Evolutionary conservation across 2,888 invertebrate species (phyloP).

Genomic region (Cheilosia grossa): DNA sequence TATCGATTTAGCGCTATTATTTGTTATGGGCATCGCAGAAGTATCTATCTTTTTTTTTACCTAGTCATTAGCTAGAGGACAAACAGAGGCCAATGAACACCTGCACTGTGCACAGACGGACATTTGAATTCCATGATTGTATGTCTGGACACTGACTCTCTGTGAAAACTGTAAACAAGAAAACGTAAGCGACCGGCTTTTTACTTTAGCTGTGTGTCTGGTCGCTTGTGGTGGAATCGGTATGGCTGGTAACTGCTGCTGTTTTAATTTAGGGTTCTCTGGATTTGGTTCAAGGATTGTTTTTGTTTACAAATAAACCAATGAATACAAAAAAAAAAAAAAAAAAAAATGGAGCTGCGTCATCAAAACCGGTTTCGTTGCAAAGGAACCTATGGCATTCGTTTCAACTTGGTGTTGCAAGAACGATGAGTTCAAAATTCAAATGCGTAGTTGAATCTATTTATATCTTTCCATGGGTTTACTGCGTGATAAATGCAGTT

Average conservation of each 20-base stretch:
- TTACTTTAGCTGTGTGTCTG: neutral
- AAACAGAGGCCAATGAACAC: constrained; percentile 41
- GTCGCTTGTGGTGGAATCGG: neutral
- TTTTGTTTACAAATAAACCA: constrained; percentile 57
- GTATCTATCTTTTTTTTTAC: neutral
- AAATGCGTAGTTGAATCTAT: constrained; percentile 7
- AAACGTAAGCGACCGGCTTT: constrained; percentile 35
- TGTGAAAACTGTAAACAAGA: constrained; percentile 16
- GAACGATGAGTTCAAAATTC: neutral
- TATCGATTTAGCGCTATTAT: constrained; percentile 22
- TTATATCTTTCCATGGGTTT: constrained; percentile 1
- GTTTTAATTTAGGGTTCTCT: neutral
- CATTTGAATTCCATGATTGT: neutral
- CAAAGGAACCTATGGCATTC: neutral
- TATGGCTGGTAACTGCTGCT: no score
- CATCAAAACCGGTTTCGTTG: constrained; percentile 36
- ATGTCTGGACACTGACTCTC: neutral
- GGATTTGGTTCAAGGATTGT: constrained; percentile 64
- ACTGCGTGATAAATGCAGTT: constrained; percentile 37
- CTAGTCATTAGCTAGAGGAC: constrained; percentile 9
- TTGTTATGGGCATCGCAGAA: neutral
- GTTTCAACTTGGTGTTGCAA: neutral
- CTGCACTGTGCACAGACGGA: neutral
- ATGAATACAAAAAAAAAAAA: neutral
- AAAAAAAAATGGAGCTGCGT: constrained; percentile 13